Evolutionary conservation across 2,797 vertebrate genomes (phyloP).

Genomic region (Phalanger gymnotis): DNA sequence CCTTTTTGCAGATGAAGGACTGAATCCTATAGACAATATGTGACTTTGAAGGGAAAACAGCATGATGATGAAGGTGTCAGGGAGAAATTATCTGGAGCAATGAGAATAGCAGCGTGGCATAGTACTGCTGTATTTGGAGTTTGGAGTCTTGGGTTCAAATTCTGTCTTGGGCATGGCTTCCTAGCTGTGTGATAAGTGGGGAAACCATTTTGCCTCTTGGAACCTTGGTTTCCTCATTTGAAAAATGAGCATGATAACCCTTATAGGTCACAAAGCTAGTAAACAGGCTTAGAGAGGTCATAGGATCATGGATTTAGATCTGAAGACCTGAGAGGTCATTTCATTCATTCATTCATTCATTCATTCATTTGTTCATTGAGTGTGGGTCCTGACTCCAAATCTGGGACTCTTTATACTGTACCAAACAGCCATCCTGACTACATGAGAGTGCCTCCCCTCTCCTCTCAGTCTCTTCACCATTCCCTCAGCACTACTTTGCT

Average conservation of each 20-base stretch:
- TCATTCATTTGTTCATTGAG: background rate
- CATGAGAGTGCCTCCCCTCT: background rate
- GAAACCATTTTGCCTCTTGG: background rate
- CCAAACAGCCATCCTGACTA: background rate
- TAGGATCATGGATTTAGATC: background rate
- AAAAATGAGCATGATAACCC: background rate
- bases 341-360: background rate
- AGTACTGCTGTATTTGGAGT: background rate
- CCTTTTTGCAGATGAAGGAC: background rate
- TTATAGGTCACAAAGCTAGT: background rate
- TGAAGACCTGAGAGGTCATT: background rate
- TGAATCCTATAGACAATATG: background rate
- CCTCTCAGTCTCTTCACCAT: background rate
- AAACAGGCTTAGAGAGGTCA: background rate
- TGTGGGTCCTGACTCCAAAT: background rate
- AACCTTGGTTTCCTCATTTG: background rate
- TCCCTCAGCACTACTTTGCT: background rate
- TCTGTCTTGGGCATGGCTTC: background rate
- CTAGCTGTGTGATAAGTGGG: background rate
- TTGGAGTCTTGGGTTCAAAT: background rate
- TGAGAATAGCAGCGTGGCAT: background rate
- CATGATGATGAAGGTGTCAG: background rate
- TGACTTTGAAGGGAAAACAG: background rate
- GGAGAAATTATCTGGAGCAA: background rate
- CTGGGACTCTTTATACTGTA: background rate